Conservation (phyloP, 2,113 vertebrate genomes). For the Zosterops pallidus region DNA sequence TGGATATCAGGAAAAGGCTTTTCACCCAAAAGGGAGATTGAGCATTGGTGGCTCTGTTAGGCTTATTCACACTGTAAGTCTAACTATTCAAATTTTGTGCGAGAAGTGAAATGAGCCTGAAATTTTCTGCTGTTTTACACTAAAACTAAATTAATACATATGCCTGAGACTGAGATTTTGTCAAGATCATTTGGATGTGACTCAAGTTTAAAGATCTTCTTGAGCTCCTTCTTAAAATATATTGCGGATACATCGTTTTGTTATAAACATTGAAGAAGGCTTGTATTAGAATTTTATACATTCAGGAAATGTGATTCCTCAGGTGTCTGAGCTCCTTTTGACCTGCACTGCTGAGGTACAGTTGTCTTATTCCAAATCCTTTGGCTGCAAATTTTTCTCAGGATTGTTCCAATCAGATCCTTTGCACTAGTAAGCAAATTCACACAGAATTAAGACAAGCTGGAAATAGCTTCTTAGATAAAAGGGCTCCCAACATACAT, state of each 20-base stretch:
- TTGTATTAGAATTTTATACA: neutral
- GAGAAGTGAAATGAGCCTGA: neutral
- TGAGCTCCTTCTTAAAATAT: neutral
- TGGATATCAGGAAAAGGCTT: neutral
- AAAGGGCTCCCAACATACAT: neutral
- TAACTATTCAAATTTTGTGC: neutral
- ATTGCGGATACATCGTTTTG: neutral
- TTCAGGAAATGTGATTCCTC: neutral
- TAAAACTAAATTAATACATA: neutral
- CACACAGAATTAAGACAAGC: neutral
- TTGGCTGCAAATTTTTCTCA: fast-evolving
- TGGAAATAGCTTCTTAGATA: neutral
- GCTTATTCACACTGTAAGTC: neutral
- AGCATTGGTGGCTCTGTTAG: neutral
- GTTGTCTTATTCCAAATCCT: neutral
- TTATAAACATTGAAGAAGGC: neutral
- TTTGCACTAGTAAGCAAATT: neutral
- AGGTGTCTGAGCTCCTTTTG: neutral
- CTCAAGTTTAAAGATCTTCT: neutral
- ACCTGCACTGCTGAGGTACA: neutral
- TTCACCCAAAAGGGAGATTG: neutral
- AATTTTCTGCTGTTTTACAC: neutral
- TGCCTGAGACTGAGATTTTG: neutral
- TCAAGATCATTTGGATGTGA: neutral
- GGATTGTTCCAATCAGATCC: neutral